Base-by-base conservation (phyloP, 2,113 vertebrate species). In the Oxyura jamaicensis region DNA sequence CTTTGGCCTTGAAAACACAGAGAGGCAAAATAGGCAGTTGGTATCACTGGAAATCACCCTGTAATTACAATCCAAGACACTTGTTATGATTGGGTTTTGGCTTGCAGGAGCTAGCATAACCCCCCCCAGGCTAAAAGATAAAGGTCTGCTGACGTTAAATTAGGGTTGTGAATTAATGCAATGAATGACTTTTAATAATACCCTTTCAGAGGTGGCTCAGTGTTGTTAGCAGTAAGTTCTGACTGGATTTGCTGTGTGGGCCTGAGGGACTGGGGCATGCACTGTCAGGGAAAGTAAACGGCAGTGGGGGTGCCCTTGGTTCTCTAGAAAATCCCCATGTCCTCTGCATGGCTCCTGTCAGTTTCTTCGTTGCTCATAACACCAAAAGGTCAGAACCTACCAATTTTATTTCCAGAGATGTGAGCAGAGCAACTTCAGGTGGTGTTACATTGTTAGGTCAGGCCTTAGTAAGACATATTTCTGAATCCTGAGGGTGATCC, bases 151-250 rank as follows among this genome's bases (percentile, higher is more conserved):
- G 96, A 95, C 83, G 91, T 96, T 94, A 95, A 91, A 90, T 80
- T 86, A 89, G 50, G 86, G 41, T 71, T 96, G 92, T 71, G 95
- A 96, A 96, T 96, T 95, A 95, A 79, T 77, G 71, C 93, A 96
- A 96, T 95, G 88, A 94, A 95, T 93, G 92, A 95, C 81, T 92
- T 93, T 95, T 94, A 96, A 97, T 96, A 95, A 96, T 48, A 93
- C 88, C 46, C 66, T 90, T 89, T 91, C 66, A 81, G 86, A 91
- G 81, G 28, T 80, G 41, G 44, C 74, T 92, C 46, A 26, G 71
- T 89, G 71, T 62, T 94, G 67, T 36, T 92, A 84, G 83, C 78
- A 72, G 7, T 86, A 88, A 91, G 42, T 58, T 48, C 44, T 23
- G 74, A 63, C 0, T 1, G 71, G 62, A 55, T 79, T 86, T 15